Percentiles rank a stretch among this genome's conserved stretches.
Evolutionary conservation across 2,888 invertebrate species (phyloP).

Genomic region (Antheraea yamamai): DNA sequence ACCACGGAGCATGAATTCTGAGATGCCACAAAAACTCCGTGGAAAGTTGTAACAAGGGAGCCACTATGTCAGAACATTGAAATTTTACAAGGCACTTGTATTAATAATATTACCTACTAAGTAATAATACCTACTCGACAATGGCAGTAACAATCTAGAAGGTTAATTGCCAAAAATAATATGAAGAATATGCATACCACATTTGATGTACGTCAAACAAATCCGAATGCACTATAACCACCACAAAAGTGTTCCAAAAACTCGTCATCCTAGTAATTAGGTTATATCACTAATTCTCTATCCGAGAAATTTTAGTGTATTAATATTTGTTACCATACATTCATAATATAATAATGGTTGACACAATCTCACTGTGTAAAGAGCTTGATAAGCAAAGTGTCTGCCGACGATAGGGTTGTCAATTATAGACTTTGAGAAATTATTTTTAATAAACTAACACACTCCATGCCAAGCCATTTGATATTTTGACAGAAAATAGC

Average conservation of each 20-base stretch:
- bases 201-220: background rate
- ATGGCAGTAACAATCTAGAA: too few species aligned
- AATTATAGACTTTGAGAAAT: background rate
- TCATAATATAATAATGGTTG: conserved; percentile 16
- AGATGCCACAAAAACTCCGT: too few species aligned
- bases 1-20: too few species aligned
- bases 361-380: conserved; percentile 22
- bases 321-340: conserved; percentile 4
- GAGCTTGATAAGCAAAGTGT: conserved; percentile 68
- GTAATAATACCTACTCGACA: too few species aligned
- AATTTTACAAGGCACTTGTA: too few species aligned
- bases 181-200: background rate
- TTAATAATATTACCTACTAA: too few species aligned
- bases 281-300: background rate
- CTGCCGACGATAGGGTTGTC: conserved; percentile 66
- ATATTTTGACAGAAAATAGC: too few species aligned
- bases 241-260: background rate
- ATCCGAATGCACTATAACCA: background rate
- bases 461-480: too few species aligned
- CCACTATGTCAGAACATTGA: too few species aligned
- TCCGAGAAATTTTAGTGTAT: background rate
- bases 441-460: too few species aligned
- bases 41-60: too few species aligned
- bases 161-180: background rate
- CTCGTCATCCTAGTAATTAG: background rate